Evolutionary conservation across 2,113 vertebrate genomes (phyloP), one percentile per base, ranked within the genome.

Genomic region (Crotalus helleri): DNA sequence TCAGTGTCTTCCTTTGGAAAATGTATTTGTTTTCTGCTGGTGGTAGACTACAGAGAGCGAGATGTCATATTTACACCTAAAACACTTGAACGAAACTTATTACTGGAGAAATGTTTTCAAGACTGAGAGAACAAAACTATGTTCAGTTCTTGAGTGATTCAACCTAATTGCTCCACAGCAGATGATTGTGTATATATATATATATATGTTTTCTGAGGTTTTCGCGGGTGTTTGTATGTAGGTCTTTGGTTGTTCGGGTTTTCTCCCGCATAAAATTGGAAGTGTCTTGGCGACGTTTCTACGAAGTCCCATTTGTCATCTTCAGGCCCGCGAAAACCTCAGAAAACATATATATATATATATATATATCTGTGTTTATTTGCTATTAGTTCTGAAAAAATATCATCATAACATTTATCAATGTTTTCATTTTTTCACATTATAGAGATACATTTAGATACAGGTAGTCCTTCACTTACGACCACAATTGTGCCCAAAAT

Each of bases 11-110:
- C 17, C 91, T 2, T 93, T 92, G 91, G 54, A 13, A 49, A 88
- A 59, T 12, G 26, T 49, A 74, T 94, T 93, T 39, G 0, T 95
- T 95, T 95, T 91, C 81, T 92, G 29, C 19, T 39, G 85, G n/a
- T 21, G 87, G 4, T 46, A 86, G 91, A 39, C 12, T 74, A 57
- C 44, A 57, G 51, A n/a, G 57, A 90, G 85, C 12, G 55, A 86
- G 92, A 90, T 87, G 46, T 93, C 74, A 64, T 44, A 86, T 90
- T 93, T 93, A 81, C 29, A 61, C 55, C n/a, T 44, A 58, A 24
- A 69, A 89, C 15, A 90, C 85, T 49, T 92, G 9, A n/a, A 15
- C 21, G 5, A 51, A 81, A n/a, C 87, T 92, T 90, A 51, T 44
- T 86, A 44, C 46, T 86, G 44, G 53, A 74, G 12, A 93, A 59